Percentiles rank a stretch among this genome's conserved stretches.
phyloP scores from a whole-genome alignment of 2,113 vertebrate genomes.

The Spermophilus dauricus region DNA sequence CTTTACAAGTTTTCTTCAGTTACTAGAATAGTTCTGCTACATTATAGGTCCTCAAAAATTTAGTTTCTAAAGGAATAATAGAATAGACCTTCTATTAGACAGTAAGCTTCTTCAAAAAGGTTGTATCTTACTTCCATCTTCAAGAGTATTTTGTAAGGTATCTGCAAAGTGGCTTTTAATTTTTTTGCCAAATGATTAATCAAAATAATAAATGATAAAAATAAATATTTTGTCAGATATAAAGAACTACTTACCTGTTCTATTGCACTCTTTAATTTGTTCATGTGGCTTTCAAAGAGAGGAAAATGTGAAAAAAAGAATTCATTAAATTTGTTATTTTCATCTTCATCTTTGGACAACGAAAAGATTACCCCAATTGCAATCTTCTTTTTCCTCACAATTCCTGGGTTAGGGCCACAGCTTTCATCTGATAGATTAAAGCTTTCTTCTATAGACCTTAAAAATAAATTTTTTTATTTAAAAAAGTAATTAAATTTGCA shows the following conservation, averaged over 20 bases:
- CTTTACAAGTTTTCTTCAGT: not conserved
- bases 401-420: slow-evolving; percentile 93
- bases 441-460: slow-evolving; percentile 98
- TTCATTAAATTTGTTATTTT: slow-evolving; percentile 97
- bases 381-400: slow-evolving; percentile 97
- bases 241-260: slow-evolving; percentile 93
- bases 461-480: slow-evolving; percentile 67
- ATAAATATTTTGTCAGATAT: not conserved
- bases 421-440: slow-evolving; percentile 99
- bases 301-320: slow-evolving; percentile 99
- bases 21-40: not conserved
- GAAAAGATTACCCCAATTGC: slow-evolving; percentile 98
- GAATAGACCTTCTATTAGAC: not conserved
- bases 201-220: slow-evolving; percentile 43
- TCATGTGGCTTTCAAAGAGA: slow-evolving; percentile 99
- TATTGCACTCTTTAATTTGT: slow-evolving; percentile 98
- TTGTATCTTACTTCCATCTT: slow-evolving; percentile 9
- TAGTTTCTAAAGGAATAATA: slow-evolving; percentile 46
- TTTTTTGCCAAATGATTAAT: slow-evolving; percentile 42
- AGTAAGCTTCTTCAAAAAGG: slow-evolving; percentile 33
- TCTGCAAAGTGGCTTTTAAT: not conserved
- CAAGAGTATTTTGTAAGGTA: not conserved
- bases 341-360: slow-evolving; percentile 94
- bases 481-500: slow-evolving; percentile 58
- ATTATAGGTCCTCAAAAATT: not conserved